Conservation (phyloP, 2,113 vertebrate species). For the Hyaena hyaena region DNA sequence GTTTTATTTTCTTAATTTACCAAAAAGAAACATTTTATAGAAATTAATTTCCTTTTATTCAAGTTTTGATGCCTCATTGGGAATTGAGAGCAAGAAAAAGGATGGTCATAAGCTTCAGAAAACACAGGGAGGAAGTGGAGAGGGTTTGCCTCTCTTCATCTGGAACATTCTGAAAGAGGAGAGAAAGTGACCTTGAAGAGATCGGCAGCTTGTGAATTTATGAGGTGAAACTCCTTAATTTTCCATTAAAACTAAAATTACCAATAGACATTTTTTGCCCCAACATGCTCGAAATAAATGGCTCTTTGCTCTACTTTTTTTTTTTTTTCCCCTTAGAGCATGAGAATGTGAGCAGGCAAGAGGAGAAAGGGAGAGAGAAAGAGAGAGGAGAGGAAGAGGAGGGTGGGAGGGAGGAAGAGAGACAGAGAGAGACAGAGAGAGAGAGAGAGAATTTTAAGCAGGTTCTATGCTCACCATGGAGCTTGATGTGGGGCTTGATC, state of each 20-base stretch:
- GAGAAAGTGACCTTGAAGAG: accelerated
- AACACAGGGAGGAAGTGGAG: not conserved
- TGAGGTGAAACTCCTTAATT: not conserved
- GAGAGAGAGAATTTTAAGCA: no score
- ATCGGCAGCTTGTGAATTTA: not conserved
- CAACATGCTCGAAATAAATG: not conserved
- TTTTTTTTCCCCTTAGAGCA: no score
- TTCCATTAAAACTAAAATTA: not conserved
- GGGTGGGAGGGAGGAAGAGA: no score
- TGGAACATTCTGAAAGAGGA: not conserved
- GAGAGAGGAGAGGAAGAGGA: no score
- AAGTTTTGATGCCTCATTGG: not conserved
- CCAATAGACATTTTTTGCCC: not conserved
- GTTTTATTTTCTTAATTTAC: not conserved
- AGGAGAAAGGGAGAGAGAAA: no score
- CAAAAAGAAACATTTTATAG: not conserved
- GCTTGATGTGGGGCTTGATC: no score
- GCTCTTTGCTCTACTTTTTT: not conserved
- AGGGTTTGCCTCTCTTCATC: not conserved
- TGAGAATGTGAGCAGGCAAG: no score
- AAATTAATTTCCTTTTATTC: not conserved
- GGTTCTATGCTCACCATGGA: no score
- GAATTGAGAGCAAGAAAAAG: not conserved
- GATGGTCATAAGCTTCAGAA: not conserved
- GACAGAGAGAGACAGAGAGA: no score